Evolutionary conservation across 2,797 vertebrate species (phyloP).

Genomic region (Sternotherus odoratus): DNA sequence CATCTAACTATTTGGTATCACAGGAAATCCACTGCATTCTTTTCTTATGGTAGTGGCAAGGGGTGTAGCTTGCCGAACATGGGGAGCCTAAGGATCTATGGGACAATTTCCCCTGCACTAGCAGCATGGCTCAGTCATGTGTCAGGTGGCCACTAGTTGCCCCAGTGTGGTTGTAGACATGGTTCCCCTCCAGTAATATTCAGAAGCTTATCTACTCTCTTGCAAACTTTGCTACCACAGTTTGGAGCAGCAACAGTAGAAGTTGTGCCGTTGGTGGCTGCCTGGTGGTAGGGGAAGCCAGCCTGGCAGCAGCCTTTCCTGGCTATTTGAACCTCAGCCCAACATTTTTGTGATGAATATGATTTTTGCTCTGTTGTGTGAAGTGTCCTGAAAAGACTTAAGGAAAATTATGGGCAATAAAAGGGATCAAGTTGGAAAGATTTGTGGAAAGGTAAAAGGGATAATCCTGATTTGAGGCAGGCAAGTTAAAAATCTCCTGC

Average conservation of each 20-base stretch:
- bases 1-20: background rate
- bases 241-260: background rate
- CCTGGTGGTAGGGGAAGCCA: background rate
- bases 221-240: accelerated
- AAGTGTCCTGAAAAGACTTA: background rate
- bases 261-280: background rate
- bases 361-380: background rate
- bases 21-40: background rate
- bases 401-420: background rate
- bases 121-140: background rate
- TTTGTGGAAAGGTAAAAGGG: slow-evolving; percentile 46
- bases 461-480: slow-evolving; percentile 47
- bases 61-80: accelerated
- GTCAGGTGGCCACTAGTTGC: background rate
- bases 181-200: background rate
- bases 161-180: background rate
- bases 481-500: slow-evolving; percentile 16
- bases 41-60: background rate
- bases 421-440: background rate
- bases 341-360: background rate
- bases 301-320: background rate
- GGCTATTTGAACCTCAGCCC: background rate
- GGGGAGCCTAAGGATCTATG: background rate
- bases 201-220: background rate
- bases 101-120: background rate